These are phyloP conservation scores for Aythya fuligula DNA, from an alignment of 2,797 vertebrate species.

Conservation along the genomic window DNA sequence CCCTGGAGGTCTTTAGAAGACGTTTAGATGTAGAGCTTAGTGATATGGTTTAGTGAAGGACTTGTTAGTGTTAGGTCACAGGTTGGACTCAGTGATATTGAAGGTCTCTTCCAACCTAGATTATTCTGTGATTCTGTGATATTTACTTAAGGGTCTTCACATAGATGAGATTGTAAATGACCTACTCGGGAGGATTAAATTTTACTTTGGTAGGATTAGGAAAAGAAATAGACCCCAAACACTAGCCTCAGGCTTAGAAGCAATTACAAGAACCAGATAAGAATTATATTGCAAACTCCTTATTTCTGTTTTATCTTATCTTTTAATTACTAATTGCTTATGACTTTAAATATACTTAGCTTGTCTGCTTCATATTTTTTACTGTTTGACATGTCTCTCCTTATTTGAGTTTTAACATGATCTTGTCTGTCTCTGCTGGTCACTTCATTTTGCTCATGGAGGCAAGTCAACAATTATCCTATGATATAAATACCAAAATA, in stretches of 20 bases:
- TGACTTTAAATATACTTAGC: constrained; percentile 16
- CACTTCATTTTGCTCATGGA: background rate
- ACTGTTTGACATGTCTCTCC: background rate
- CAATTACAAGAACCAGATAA: background rate
- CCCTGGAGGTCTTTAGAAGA: too few species aligned
- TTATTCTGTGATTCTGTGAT: background rate
- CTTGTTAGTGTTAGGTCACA: too few species aligned
- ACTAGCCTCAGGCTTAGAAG: background rate
- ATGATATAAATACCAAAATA: background rate
- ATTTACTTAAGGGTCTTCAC: background rate
- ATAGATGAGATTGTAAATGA: background rate
- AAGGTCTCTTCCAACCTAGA: too few species aligned
- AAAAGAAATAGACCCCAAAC: background rate
- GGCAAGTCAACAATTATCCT: background rate
- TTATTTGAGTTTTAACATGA: constrained; percentile 35
- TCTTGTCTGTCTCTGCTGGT: background rate
- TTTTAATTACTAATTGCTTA: constrained; percentile 25
- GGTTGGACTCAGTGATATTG: too few species aligned
- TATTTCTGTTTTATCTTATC: background rate
- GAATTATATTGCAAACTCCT: background rate
- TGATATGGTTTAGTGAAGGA: too few species aligned
- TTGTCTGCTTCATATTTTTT: background rate
- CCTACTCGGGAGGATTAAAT: background rate
- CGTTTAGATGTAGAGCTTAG: too few species aligned
- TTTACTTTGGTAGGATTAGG: constrained; percentile 28